Percentiles rank a stretch among this genome's conserved stretches.
These are phyloP conservation scores for Rhimphoctona megacephalus DNA, from an alignment of 2,888 invertebrate genomes.

Conservation along the genomic window DNA sequence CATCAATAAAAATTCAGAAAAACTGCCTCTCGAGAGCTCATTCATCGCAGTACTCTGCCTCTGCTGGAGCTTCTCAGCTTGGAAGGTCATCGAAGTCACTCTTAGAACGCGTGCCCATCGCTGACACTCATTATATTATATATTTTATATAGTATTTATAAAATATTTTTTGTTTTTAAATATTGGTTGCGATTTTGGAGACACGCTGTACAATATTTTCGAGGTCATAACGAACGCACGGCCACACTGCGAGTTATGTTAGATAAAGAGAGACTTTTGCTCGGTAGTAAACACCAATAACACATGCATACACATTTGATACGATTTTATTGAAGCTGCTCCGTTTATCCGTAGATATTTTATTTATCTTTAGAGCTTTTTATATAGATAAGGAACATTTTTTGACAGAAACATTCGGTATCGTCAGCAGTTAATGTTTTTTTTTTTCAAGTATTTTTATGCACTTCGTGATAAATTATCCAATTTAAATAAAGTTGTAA, in stretches of 20 bases:
- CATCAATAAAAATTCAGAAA: too few species aligned
- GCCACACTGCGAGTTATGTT: not conserved
- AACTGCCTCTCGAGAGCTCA: too few species aligned
- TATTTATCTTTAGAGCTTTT: conserved; percentile 28
- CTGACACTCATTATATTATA: too few species aligned
- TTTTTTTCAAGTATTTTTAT: too few species aligned
- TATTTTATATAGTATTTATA: too few species aligned
- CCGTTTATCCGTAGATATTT: conserved; percentile 36
- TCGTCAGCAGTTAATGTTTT: not conserved
- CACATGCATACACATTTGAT: conserved; percentile 2
- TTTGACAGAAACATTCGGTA: conserved; percentile 7
- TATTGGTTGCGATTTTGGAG: not conserved
- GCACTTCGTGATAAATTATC: not conserved
- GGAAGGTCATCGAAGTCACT: too few species aligned
- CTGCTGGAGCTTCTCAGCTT: too few species aligned
- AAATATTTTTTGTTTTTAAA: too few species aligned
- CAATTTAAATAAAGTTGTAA: not conserved
- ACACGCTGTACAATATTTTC: not conserved
- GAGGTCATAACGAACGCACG: not conserved
- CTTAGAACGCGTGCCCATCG: too few species aligned
- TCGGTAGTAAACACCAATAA: conserved; percentile 41
- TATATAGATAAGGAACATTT: conserved; percentile 41
- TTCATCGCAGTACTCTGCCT: too few species aligned
- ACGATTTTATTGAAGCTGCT: conserved; percentile 33
- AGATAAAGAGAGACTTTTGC: conserved; percentile 10